Base-by-base conservation (phyloP, 2,888 invertebrate species). In the Minunthozetes semirufus region DNA sequence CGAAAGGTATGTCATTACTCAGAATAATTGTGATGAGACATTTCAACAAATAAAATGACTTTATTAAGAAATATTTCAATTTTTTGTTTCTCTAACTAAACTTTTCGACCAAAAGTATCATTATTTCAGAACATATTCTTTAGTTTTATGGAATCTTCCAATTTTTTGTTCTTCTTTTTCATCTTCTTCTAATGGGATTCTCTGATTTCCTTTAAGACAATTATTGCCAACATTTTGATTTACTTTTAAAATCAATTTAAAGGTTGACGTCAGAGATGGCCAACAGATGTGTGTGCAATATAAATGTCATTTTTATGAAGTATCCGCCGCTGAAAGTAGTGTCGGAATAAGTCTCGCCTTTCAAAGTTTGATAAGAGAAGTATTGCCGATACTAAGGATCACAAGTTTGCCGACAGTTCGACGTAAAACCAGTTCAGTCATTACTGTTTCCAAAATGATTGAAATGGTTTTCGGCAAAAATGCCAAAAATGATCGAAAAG, bases 291-390 rank as follows among this genome's bases (percentile, higher is more conserved):
- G 29, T 63, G 1, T 73, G 38, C 29, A 63, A 29, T 71, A 88
- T 81, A 87, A 88, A 25, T 89, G 89, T 78, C 89, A 88, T 72
- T 91, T 91, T 84, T 88, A 88, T 83, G 91, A 91, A 83, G 89
- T 90, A n/a, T 90, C 90, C 27, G 90, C 90, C 9, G 90, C 90
- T 0, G 90, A 91, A 82, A 90, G 90, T 83, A 89, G 88, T 29
- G 87, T 88, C 19, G 88, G 88, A 79, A 87, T 91, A 66, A 89
- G 89, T 83, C 87, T 89, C 70, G 88, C 89, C 75, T 89, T 91
- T 80, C 90, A 90, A 81, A 84, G 86, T 66, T 83, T 90, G 33
- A 85, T 90, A 42, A 87, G 87, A 76, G 89, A 90, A 81, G 77
- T 78, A 1, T 66, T 73, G 19, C 74, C 77, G 5, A 29, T 90